Percentiles rank a stretch among this genome's conserved stretches.
These are phyloP conservation scores for Aphelenchoides bicaudatus DNA, from an alignment of 2,888 invertebrate species.

Conservation along the genomic window DNA sequence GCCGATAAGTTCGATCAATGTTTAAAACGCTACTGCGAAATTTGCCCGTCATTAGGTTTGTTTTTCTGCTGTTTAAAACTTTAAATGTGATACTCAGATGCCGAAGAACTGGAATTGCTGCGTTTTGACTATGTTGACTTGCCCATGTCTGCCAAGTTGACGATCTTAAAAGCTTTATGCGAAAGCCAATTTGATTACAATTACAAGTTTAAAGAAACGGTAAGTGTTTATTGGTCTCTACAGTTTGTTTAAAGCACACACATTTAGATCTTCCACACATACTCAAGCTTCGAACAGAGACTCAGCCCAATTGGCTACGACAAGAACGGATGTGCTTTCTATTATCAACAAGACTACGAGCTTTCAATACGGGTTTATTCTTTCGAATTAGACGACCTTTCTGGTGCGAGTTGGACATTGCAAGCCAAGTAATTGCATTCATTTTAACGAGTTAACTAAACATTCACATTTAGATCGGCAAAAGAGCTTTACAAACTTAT, in stretches of 20 bases:
- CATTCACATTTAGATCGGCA: constrained; percentile 66
- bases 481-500: constrained; percentile 78
- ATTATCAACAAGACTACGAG: constrained; percentile 76
- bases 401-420: constrained; percentile 56
- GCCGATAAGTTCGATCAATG: constrained; percentile 66
- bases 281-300: constrained; percentile 76
- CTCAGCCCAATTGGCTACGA: constrained; percentile 86
- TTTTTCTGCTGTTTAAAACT: not conserved
- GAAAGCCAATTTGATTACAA: constrained; percentile 82
- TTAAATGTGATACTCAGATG: constrained; percentile 60
- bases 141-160: constrained; percentile 79
- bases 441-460: constrained; percentile 44
- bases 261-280: constrained; percentile 69
- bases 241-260: not conserved
- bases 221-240: constrained; percentile 26
- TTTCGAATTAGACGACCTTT: constrained; percentile 83
- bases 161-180: constrained; percentile 62
- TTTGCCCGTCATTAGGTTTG: not conserved
- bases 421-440: constrained; percentile 36
- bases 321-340: constrained; percentile 83
- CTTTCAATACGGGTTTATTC: constrained; percentile 85
- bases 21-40: too few relatives aligned
- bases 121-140: constrained; percentile 89
- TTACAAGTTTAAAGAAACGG: constrained; percentile 77
- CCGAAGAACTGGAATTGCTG: constrained; percentile 28